Evolutionary conservation across 1,140 invertebrate genomes (phyloP).

Genomic region (Drosophila biarmipes): DNA sequence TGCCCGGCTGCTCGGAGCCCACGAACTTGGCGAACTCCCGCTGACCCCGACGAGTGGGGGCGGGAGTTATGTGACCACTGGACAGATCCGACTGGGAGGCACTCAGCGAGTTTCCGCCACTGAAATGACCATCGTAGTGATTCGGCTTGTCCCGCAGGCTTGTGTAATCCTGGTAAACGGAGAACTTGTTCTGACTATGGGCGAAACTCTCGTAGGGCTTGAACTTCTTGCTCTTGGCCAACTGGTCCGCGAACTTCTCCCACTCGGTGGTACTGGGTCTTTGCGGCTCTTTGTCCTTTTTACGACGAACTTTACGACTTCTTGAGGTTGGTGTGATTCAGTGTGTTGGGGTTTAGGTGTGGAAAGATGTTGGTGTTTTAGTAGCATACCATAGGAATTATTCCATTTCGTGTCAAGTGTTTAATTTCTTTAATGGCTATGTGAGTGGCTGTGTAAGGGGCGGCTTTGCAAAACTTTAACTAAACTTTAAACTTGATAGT

Average conservation of each 20-base stretch:
- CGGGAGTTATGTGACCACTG: constrained; percentile 67
- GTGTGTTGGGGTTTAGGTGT: constrained; percentile 12
- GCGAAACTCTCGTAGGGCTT: constrained; percentile 72
- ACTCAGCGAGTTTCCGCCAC: constrained; percentile 65
- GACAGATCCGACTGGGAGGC: constrained; percentile 67
- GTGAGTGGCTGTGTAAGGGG: constrained; percentile 10
- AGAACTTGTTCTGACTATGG: constrained; percentile 60
- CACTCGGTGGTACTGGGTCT: constrained; percentile 76
- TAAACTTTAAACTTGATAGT: not conserved
- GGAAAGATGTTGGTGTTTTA: constrained; percentile 18
- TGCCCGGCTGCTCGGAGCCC: constrained; percentile 63
- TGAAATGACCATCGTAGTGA: constrained; percentile 69
- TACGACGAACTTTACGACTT: constrained; percentile 32
- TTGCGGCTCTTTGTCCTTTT: constrained; percentile 38
- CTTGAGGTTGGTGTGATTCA: constrained; percentile 12
- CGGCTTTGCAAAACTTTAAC: constrained; percentile 5
- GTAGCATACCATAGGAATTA: not conserved
- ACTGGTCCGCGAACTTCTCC: constrained; percentile 76
- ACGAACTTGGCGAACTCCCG: constrained; percentile 72
- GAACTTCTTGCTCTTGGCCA: constrained; percentile 69
- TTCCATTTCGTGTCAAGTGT: constrained; percentile 12
- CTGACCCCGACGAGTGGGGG: constrained; percentile 46
- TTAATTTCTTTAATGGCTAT: constrained; percentile 11
- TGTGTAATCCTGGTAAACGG: constrained; percentile 74
- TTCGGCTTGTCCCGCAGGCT: constrained; percentile 61